phyloP scores from a whole-genome alignment of 2,797 vertebrate genomes.

The Micromesistius poutassou region DNA sequence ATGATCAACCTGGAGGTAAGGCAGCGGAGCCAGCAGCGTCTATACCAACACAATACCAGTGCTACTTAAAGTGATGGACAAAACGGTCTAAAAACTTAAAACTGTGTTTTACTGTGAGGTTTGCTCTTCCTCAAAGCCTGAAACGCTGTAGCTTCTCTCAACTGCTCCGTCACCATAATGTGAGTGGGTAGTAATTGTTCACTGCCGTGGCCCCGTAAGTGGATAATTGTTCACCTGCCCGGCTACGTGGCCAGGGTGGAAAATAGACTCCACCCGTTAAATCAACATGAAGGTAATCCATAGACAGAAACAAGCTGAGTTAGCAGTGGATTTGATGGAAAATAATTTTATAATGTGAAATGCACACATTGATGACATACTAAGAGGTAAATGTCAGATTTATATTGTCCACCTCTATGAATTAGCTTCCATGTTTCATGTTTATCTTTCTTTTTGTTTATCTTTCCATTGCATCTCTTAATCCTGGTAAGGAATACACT shows the following conservation, averaged over 20 bases:
- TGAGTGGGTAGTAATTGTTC: neutral
- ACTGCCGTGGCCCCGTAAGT: too few relatives aligned
- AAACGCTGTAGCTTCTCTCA: too few relatives aligned
- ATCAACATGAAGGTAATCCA: too few relatives aligned
- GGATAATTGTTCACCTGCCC: neutral
- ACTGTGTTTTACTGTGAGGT: neutral
- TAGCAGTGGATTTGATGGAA: neutral
- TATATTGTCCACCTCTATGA: neutral
- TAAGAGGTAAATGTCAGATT: neutral
- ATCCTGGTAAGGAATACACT: neutral
- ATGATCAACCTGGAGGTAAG: slow-evolving; percentile 98
- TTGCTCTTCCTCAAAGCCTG: neutral
- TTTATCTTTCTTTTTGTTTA: neutral
- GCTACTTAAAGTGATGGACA: slow-evolving; percentile 3
- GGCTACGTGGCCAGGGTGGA: neutral
- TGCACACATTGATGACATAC: neutral
- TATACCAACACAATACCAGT: neutral
- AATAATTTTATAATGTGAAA: neutral
- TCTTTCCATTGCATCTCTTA: neutral
- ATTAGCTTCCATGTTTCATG: neutral
- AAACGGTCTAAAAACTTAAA: neutral
- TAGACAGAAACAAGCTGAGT: too few relatives aligned
- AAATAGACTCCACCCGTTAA: too few relatives aligned
- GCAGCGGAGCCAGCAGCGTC: neutral
- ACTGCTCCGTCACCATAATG: neutral